phyloP scores from a whole-genome alignment of 2,888 invertebrate genomes.

The Rhagium mordax region DNA sequence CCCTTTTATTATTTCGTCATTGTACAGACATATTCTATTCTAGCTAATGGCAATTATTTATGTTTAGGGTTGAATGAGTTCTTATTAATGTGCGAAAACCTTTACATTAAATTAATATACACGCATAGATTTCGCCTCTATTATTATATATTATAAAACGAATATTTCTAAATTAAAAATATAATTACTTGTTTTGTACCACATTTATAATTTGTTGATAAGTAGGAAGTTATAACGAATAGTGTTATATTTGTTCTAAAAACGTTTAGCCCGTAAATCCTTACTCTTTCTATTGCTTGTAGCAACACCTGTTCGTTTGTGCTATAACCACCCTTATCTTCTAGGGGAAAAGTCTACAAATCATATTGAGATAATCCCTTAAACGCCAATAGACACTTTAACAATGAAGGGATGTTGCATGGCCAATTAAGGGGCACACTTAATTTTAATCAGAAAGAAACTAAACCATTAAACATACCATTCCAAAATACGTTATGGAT shows the following conservation, averaged over 20 bases:
- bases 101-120: not conserved
- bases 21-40: not conserved
- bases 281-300: not conserved
- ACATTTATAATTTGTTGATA: not conserved
- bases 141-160: not conserved
- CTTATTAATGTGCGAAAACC: not conserved
- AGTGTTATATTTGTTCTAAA: too few relatives aligned
- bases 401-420: constrained; percentile 60
- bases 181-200: not conserved
- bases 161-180: too few relatives aligned
- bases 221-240: too few relatives aligned
- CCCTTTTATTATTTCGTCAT: not conserved
- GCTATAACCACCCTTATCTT: constrained; percentile 16
- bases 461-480: constrained; percentile 11
- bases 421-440: constrained; percentile 62
- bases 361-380: constrained; percentile 65
- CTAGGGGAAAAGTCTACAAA: constrained; percentile 56
- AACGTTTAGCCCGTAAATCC: not conserved
- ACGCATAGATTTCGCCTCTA: too few relatives aligned
- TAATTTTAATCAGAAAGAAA: constrained; percentile 42
- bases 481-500: not conserved
- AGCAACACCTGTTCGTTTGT: constrained; percentile 44
- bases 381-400: constrained; percentile 64
- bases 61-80: not conserved
- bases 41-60: not conserved